phyloP scores from a whole-genome alignment of 2,888 invertebrate genomes.

The Melanotus villosus region DNA sequence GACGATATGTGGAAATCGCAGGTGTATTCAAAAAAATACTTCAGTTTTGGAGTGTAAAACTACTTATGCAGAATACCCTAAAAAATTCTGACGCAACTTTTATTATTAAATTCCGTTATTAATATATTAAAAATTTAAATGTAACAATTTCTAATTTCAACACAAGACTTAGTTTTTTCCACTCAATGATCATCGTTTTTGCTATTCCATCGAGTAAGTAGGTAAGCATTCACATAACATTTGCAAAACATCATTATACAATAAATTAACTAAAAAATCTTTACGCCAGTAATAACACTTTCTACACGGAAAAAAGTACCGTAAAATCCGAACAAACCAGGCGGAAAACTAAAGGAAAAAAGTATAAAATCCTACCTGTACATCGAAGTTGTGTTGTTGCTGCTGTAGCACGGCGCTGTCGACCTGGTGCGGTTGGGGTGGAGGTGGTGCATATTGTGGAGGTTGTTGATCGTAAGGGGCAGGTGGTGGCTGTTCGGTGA shows the following conservation, averaged over 20 bases:
- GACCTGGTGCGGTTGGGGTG: slow-evolving; percentile 66
- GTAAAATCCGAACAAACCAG: neutral
- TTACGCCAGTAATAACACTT: slow-evolving; percentile 3
- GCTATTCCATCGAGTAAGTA: slow-evolving; percentile 10
- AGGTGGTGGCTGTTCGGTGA: slow-evolving; percentile 58
- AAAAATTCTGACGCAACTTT: no score
- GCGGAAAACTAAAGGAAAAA: neutral
- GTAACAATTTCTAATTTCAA: no score
- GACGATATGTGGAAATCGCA: no score
- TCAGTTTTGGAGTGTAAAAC: no score
- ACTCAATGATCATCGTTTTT: slow-evolving; percentile 11
- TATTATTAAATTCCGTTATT: no score
- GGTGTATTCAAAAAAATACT: no score
- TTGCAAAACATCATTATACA: slow-evolving; percentile 21
- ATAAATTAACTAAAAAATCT: slow-evolving; percentile 2
- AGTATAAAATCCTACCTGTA: slow-evolving; percentile 75
- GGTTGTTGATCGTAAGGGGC: slow-evolving; percentile 56
- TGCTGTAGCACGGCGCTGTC: slow-evolving; percentile 67
- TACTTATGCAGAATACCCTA: no score
- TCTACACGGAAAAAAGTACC: neutral
- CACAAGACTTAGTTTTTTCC: no score
- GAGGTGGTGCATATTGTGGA: slow-evolving; percentile 60
- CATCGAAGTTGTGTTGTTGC: slow-evolving; percentile 83
- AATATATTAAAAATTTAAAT: no score
- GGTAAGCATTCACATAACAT: slow-evolving; percentile 22